Conservation (phyloP, 2,888 invertebrate species). For the Eugnorisma glareosa region DNA sequence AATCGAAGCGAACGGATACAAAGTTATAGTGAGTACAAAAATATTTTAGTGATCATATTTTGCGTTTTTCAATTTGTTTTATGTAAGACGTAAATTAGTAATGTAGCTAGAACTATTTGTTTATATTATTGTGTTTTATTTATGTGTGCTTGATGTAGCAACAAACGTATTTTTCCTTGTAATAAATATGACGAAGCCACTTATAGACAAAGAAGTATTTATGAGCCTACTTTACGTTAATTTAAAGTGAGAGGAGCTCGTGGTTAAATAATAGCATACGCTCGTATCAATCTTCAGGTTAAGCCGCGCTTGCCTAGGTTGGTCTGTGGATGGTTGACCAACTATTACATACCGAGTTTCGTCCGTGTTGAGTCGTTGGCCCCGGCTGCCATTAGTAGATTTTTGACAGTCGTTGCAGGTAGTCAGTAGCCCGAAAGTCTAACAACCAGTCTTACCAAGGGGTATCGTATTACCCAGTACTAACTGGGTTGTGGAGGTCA, state of each 20-base stretch:
- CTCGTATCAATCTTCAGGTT: neutral
- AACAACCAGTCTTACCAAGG: no score
- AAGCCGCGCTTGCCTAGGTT: no score
- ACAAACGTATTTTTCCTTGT: neutral
- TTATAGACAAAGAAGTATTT: neutral
- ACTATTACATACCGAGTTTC: no score
- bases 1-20: slow-evolving; percentile 3
- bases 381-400: no score
- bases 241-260: neutral
- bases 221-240: neutral
- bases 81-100: neutral
- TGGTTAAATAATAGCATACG: neutral
- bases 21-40: neutral
- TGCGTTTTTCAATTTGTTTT: neutral
- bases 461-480: no score
- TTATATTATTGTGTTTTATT: neutral
- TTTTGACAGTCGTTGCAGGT: no score
- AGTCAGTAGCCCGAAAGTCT: no score
- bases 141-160: neutral
- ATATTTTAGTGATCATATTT: neutral
- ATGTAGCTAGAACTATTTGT: neutral
- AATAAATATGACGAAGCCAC: neutral
- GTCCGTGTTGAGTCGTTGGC: no score
- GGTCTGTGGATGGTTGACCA: no score
- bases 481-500: no score